Base-by-base conservation (phyloP, 2,888 invertebrate genomes). In the Bursaphelenchus okinawaensis region DNA sequence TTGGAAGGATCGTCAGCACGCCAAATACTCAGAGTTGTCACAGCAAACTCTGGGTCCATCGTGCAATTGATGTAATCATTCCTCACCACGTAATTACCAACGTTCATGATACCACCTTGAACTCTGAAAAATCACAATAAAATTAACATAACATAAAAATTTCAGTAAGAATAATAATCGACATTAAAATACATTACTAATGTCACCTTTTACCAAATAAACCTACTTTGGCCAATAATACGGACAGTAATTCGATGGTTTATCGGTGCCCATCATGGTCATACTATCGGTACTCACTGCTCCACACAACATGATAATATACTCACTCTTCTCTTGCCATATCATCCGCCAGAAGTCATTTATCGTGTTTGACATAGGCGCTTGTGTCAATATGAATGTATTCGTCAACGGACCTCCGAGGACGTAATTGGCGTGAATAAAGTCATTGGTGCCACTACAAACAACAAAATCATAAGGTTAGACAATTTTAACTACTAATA, bases 331-430 rank as follows among this genome's bases (percentile, higher is more conserved):
- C 54, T 59, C 58, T 57, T 59, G 57, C 57, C 62, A 58, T 9
- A 76, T 72, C 78, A 78, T 77, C 22, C 76, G 68, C 79, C 79
- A 79, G 51, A 77, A 78, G 62, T 77, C 74, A 29, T 9, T 24
- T 12, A 62, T 55, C 8, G 78, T 80, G 54, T 73, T 70, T 12
- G 70, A 63, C 28, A 78, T 69, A 0, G 80, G 80, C 3, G 78
- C 72, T 65, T 80, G 79, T 0, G 80, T 75, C 55, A 76, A 75
- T 52, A 80, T 79, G 69, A 80, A 80, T 16, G 68, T 74, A 68
- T 80, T 80, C 57, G 76, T 62, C 26, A 80, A 69, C 4, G 79
- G 78, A 3, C 80, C 80, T n/a, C 80, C 80, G 20, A 66, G 62
- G 7, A 80, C 74, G 57, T 72, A 73, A 61, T 71, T 76, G 1